phyloP scores from a whole-genome alignment of 2,113 vertebrate species.

The Ochotona curzoniae region DNA sequence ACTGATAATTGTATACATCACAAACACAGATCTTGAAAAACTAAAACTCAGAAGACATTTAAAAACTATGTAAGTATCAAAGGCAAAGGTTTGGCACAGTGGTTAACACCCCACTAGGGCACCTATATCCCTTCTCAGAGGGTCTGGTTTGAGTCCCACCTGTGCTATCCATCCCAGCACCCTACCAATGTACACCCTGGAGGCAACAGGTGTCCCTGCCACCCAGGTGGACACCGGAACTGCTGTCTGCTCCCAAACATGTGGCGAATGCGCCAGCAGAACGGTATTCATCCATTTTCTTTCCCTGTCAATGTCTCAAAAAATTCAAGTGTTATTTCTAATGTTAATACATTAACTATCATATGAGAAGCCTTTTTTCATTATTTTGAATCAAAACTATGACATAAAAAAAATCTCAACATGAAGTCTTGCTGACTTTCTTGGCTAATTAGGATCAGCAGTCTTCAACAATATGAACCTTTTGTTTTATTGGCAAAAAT shows the following conservation, averaged over 20 bases:
- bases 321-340: background rate
- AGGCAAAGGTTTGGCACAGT: too few relatives aligned
- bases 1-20: slow-evolving; percentile 10
- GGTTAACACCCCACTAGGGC: too few relatives aligned
- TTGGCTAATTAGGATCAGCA: slow-evolving; percentile 28
- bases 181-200: too few relatives aligned
- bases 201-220: too few relatives aligned
- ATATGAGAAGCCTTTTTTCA: slow-evolving; percentile 1
- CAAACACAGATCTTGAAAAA: background rate
- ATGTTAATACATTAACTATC: slow-evolving; percentile 18
- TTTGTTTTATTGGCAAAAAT: slow-evolving; percentile 41
- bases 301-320: too few relatives aligned
- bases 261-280: too few relatives aligned
- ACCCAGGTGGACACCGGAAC: too few relatives aligned
- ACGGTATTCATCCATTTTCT: background rate
- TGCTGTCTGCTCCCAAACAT: too few relatives aligned
- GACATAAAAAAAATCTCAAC: background rate
- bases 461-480: slow-evolving; percentile 20
- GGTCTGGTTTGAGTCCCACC: too few relatives aligned
- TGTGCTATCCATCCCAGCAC: too few relatives aligned
- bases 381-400: background rate
- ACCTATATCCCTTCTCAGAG: too few relatives aligned
- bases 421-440: background rate
- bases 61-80: too few relatives aligned
- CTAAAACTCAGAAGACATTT: background rate